Evolutionary conservation across 2,113 vertebrate genomes (phyloP), one percentile per base, ranked within the genome.

Genomic region (Hippolais icterina): DNA sequence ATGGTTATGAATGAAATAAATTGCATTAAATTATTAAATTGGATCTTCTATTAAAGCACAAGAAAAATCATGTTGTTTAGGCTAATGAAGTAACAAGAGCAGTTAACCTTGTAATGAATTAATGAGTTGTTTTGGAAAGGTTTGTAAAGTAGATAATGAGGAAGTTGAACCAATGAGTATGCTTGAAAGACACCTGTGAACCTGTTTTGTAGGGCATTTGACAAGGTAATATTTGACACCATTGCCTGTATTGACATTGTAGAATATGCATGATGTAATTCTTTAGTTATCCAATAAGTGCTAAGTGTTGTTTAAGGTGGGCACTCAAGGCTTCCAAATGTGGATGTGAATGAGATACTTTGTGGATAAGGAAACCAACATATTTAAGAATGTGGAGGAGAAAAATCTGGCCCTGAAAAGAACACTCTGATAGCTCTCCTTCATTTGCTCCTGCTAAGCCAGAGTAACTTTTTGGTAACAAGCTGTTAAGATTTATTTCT

Each of bases 61-160:
- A 81, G 85, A 74, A 96, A 91, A 94, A 86, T 86, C 11, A 13
- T 70, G 88, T 93, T 74, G 54, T 86, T 97, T 93, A 76, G 77
- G 71, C 74, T 76, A 93, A 94, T 89, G 77, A 95, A 93, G 87
- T 77, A 91, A 89, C 56, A 84, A 78, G 33, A 96, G 21, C 47
- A 87, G 91, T 91, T 96, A 97, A 93, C 65, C 75, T 95, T 83
- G 61, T 94, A 91, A 91, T 69, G 61, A 87, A 65, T 91, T 91
- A 93, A 94, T 93, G 84, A 93, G 46, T 71, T 94, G 82, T 76
- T 28, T 79, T 93, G 47, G 71, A 75, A 93, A 89, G 81, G 84
- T 93, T 66, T 96, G 46, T 80, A 79, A 84, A 87, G 53, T 25
- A 87, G 82, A 91, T 94, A 94, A 91, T 35, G 19, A 94, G 86